Evolutionary conservation across 1,140 invertebrate species (phyloP), one percentile per base, ranked within the genome.

Genomic region (Bacillus rossius): DNA sequence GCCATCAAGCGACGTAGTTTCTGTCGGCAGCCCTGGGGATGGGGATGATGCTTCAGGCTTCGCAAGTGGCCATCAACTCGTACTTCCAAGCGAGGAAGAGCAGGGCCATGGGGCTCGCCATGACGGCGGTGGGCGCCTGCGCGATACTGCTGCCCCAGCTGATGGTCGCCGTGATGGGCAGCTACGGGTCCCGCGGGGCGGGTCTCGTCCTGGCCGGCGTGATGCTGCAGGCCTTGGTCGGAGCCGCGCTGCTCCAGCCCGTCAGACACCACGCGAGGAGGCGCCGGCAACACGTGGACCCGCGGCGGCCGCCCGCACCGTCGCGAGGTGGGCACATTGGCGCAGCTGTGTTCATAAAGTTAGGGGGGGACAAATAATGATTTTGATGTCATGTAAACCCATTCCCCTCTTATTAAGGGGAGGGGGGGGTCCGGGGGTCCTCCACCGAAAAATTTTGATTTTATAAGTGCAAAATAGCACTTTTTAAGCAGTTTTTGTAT

Each of bases 101-200:
- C 41, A 73, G 80, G 22, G 87, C 87, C 1, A 82, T 87, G 48
- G 85, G 86, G 5, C 67, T 86, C 2, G 79, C 86, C 0, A 81
- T 87, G 72, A 85, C 85, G 1, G 77, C 87, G 13, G 87, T 86
- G 29, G 86, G 84, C 20, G 61, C 88, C 2, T 87, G 88, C 8
- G 85, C 87, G 63, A 85, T 87, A 63, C 61, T 88, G 5, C 84
- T 89, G 77, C 88, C 87, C 0, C 81, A 84, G 57, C 67, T 90
- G 34, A 80, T 87, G 26, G 70, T 78, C 25, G 73, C 77, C 54
- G 73, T 87, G 8, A 60, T 86, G 29, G 74, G 81, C 23, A 69
- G 75, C 40, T 83, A 81, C 65, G 77, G 77, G 8, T 80, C 78
- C 61, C 74, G 70, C 65, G 78, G 77, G 19, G 84, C 83, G 1